Conservation (phyloP, 1,140 invertebrate genomes). For the Trichonephila clavata region DNA sequence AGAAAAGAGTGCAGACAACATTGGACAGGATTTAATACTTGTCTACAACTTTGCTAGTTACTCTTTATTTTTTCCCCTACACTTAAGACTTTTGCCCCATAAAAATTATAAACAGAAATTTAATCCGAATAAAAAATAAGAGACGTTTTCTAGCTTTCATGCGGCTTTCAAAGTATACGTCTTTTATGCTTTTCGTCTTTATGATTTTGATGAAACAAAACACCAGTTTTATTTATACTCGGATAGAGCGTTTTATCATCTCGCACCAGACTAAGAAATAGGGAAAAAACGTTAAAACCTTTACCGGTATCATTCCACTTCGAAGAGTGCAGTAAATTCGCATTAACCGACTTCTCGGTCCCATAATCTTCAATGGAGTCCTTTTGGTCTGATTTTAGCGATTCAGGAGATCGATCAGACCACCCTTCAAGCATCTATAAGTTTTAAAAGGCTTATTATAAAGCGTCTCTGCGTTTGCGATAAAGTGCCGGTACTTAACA, state of each 20-base stretch:
- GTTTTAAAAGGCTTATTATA: slow-evolving; percentile 32
- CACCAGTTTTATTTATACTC: background rate
- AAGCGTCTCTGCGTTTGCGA: background rate
- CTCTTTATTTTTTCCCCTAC: too few species aligned
- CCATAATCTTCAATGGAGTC: slow-evolving; percentile 25
- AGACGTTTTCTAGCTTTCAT: too few species aligned
- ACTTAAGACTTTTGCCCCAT: too few species aligned
- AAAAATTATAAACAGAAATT: too few species aligned
- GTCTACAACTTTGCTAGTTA: too few species aligned
- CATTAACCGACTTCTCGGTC: slow-evolving; percentile 17
- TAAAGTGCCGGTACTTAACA: background rate
- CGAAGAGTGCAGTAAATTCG: slow-evolving; percentile 26
- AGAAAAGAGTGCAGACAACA: too few species aligned
- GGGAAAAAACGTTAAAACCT: background rate
- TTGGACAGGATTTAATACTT: too few species aligned
- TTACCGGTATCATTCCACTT: slow-evolving; percentile 16
- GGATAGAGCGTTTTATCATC: slow-evolving; percentile 3
- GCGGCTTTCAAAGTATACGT: too few species aligned
- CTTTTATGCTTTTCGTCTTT: background rate
- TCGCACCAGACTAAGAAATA: background rate
- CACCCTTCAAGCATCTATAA: background rate
- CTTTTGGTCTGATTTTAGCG: slow-evolving; percentile 15
- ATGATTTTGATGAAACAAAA: background rate
- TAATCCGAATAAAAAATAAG: too few species aligned
- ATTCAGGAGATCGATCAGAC: background rate